Evolutionary conservation across 64 coral and sea anemone genomes (phyloP), one percentile per base, ranked within the genome.

Genomic region (Stichodactyla helianthus): DNA sequence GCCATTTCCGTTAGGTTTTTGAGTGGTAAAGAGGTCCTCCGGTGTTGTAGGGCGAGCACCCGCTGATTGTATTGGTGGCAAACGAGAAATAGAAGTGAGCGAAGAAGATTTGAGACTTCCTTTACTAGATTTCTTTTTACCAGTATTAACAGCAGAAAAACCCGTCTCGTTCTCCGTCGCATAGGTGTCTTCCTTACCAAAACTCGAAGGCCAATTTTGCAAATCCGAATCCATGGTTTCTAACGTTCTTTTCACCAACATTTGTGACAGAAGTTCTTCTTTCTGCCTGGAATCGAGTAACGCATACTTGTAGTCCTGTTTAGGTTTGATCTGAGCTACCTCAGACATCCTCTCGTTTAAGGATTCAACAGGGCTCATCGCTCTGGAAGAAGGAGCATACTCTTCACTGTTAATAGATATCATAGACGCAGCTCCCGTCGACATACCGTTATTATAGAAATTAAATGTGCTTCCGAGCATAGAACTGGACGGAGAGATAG

Each of bases 401-500:
- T 98, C 95, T 87, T 90, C 90, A 18, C 93, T 95, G 53, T 92
- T 92, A 2, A 95, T 14, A 18, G 97, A 95, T 53, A 99, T 88
- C 84, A 99, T 77, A 58, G 97, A 99, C 1, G 93, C 97, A 77
- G 97, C 97, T 52, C 97, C 97, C 12, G 97, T 99, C 83, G 97
- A 99, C 93, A 99, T 95, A 18, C 93, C 97, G 83, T 93, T 95
- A 71, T 92, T 84, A 76, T 99, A 99, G 54, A 99, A 99, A 60
- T 94, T 92, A 88, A 94, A 99, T 19, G 92, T 92, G 52, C 88
- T 93, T 23, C 83, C 97, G 51, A 95, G 64, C 97, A 99, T 99
- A 52, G 97, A 99, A 76, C 85, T 90, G 82, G 97, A 99, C 57
- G 97, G 97, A 55, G 97, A 99, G 51, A 99, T 83, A 19, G 97